Percentiles rank a stretch among this genome's conserved stretches.
These are phyloP conservation scores for Catamblyrhynchus diadema DNA, from an alignment of 2,797 vertebrate species.

Conservation along the genomic window DNA sequence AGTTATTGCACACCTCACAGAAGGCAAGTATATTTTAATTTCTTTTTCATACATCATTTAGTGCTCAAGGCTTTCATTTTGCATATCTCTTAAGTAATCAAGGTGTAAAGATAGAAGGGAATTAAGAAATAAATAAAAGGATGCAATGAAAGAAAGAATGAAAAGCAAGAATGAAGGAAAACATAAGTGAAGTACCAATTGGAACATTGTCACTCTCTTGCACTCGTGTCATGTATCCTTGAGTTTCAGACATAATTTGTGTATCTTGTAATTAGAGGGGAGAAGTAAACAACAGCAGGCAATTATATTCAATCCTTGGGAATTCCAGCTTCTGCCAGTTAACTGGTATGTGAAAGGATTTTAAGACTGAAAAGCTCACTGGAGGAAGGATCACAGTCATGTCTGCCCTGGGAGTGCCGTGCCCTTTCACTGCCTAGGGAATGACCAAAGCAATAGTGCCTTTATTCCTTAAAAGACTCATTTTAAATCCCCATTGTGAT, in stretches of 20 bases:
- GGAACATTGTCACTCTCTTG: background rate
- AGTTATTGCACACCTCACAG: background rate
- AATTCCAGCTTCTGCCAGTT: background rate
- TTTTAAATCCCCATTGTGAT: background rate
- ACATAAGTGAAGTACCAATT: background rate
- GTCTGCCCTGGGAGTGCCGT: background rate
- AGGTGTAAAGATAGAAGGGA: background rate
- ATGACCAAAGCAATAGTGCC: background rate
- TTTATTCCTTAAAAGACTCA: background rate
- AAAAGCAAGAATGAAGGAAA: background rate
- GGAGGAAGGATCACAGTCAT: background rate
- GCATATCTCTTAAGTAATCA: constrained; percentile 33
- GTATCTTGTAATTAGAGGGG: background rate
- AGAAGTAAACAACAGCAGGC: background rate
- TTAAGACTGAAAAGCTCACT: background rate
- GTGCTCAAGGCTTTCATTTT: constrained; percentile 26
- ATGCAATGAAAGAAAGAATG: background rate
- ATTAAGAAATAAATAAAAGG: background rate
- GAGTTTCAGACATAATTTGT: background rate
- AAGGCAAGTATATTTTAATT: background rate
- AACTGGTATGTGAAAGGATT: background rate
- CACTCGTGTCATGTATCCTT: background rate
- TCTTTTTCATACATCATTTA: constrained; percentile 41
- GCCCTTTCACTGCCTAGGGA: background rate
- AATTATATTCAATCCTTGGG: background rate